Evolutionary conservation across 2,113 vertebrate species (phyloP).

Genomic region (Nothocercus julius): DNA sequence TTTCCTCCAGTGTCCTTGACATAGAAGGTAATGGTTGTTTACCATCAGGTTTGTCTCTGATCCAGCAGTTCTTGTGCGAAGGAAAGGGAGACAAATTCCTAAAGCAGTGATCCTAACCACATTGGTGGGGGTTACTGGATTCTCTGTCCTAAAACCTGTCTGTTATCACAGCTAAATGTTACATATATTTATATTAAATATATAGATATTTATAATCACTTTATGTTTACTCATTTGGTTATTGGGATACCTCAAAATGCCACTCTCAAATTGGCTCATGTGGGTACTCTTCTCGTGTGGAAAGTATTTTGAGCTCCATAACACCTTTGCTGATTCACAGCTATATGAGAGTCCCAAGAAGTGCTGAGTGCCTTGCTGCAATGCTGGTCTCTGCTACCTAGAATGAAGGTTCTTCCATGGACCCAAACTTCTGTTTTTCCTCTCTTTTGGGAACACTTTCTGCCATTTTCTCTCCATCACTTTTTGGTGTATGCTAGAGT

Average conservation of each 20-base stretch:
- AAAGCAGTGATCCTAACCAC: rapidly evolving
- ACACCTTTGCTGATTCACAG: not conserved
- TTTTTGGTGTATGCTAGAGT: not conserved
- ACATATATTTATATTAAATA: not conserved
- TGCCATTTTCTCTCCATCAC: not conserved
- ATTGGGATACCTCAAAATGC: not conserved
- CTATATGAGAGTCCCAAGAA: not conserved
- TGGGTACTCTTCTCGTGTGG: not conserved
- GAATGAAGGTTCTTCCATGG: not conserved
- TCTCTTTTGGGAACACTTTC: not conserved
- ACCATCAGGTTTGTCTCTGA: not conserved
- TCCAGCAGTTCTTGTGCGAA: not conserved
- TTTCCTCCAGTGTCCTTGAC: not conserved
- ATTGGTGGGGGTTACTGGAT: rapidly evolving
- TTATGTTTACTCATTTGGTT: not conserved
- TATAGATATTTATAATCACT: not conserved
- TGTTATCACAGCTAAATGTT: not conserved
- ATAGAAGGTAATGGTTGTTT: not conserved
- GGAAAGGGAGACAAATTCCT: not conserved
- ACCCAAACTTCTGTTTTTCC: not conserved
- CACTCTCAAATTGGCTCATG: not conserved
- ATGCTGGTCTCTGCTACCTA: not conserved
- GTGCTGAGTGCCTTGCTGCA: not conserved
- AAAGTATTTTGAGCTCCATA: not conserved
- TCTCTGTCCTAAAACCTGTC: not conserved